Percentiles rank a stretch among this genome's conserved stretches.
Evolutionary conservation across 2,113 vertebrate genomes (phyloP).

Genomic region (Tachysurus fulvidraco): DNA sequence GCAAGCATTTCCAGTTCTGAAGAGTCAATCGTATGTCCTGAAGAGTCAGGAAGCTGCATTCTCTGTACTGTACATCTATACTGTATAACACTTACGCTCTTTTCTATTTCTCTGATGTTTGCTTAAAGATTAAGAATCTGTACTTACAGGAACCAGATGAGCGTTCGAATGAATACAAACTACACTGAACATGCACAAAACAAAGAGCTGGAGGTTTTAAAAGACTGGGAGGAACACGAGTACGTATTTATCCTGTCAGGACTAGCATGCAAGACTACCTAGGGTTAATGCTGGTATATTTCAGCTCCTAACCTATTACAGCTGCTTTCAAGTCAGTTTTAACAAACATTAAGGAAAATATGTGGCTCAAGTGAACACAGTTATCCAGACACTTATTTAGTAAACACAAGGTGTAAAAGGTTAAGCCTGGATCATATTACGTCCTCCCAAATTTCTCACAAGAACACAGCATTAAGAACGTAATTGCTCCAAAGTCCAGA

Average conservation of each 20-base stretch:
- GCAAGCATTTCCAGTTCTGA: slow-evolving; percentile 24
- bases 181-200: background rate
- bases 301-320: background rate
- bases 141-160: background rate
- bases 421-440: background rate
- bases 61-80: background rate
- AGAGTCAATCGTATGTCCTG: background rate
- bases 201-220: background rate
- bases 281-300: background rate
- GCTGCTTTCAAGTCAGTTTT: background rate
- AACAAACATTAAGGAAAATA: background rate
- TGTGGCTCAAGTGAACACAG: background rate
- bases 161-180: background rate
- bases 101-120: background rate
- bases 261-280: background rate
- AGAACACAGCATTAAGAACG: background rate
- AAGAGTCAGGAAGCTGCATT: background rate
- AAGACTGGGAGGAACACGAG: background rate
- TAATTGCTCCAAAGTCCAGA: background rate
- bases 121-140: background rate
- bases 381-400: background rate
- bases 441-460: background rate
- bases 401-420: background rate
- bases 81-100: background rate
- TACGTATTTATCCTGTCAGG: background rate